These are phyloP conservation scores for Drosophila arizonae DNA, from an alignment of 1,140 invertebrate species.

Conservation along the genomic window DNA sequence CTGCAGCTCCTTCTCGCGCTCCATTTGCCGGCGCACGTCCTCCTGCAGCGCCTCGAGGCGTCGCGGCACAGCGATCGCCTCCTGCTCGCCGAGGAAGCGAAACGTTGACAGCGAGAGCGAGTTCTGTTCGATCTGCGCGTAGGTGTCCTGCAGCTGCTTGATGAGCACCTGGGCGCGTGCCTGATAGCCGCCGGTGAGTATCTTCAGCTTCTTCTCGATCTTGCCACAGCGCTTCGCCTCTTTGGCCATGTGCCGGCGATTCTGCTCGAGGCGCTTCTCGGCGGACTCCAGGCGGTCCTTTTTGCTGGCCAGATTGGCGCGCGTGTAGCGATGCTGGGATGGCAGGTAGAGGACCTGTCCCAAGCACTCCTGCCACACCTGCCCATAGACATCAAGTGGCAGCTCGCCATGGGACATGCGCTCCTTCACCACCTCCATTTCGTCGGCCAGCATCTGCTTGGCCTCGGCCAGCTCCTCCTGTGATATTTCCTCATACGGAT, in stretches of 20 bases:
- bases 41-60: conserved; percentile 94
- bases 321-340: conserved; percentile 94
- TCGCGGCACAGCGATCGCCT: conserved; percentile 94
- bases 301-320: conserved; percentile 96
- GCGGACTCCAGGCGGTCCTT: conserved; percentile 97
- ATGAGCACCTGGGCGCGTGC: conserved; percentile 92
- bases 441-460: conserved; percentile 87
- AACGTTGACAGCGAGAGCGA: conserved; percentile 96
- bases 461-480: conserved; percentile 89
- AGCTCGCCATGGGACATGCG: conserved; percentile 98
- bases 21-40: conserved; percentile 95
- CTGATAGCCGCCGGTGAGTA: conserved; percentile 96
- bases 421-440: conserved; percentile 95
- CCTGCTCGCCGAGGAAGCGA: conserved; percentile 94
- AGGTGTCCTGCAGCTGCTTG: conserved; percentile 94
- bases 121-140: conserved; percentile 95
- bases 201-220: conserved; percentile 98
- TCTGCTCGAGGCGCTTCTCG: conserved; percentile 96
- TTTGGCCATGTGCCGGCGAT: conserved; percentile 95
- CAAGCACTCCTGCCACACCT: conserved; percentile 99
- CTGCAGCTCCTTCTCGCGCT: conserved; percentile 95
- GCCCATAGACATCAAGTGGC: conserved; percentile 93
- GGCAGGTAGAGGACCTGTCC: conserved; percentile 94
- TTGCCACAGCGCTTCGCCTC: conserved; percentile 98
- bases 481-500: conserved; percentile 91